These are phyloP conservation scores for Agrypnia vestita DNA, from an alignment of 1,140 invertebrate species.

Conservation along the genomic window DNA sequence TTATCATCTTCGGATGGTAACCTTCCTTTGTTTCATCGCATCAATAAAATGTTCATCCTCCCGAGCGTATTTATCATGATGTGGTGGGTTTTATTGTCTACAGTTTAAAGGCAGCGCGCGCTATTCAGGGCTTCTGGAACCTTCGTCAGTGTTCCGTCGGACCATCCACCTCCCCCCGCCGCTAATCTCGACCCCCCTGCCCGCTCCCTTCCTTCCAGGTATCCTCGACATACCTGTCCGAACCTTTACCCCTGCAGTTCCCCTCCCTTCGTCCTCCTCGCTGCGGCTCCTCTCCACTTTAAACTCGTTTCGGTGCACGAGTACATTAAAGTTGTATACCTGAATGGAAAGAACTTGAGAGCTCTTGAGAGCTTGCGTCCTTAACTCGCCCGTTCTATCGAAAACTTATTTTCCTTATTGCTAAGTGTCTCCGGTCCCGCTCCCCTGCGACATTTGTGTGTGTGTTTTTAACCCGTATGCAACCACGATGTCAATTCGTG, in stretches of 20 bases:
- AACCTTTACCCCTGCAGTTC: background rate
- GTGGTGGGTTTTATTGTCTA: constrained; percentile 8
- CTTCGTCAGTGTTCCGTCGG: background rate
- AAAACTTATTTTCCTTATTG: too few species aligned
- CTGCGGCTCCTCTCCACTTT: background rate
- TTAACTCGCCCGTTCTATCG: too few species aligned
- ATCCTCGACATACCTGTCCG: constrained; percentile 20
- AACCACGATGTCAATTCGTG: too few species aligned
- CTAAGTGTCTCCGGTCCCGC: too few species aligned
- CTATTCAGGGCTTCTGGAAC: background rate
- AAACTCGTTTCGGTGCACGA: background rate
- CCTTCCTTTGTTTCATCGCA: constrained; percentile 4
- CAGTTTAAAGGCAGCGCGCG: constrained; percentile 12
- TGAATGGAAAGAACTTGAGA: background rate
- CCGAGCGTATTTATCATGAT: background rate
- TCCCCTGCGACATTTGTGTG: too few species aligned
- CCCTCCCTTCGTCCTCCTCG: background rate
- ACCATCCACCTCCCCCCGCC: background rate
- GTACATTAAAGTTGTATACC: background rate
- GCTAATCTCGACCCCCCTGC: background rate
- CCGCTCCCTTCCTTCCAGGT: constrained; percentile 5
- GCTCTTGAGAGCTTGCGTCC: too few species aligned
- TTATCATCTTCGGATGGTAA: background rate
- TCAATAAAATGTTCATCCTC: constrained; percentile 9
- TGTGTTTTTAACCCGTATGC: too few species aligned